phyloP scores from a whole-genome alignment of 2,888 invertebrate genomes.

The Drosophila prolongata region DNA sequence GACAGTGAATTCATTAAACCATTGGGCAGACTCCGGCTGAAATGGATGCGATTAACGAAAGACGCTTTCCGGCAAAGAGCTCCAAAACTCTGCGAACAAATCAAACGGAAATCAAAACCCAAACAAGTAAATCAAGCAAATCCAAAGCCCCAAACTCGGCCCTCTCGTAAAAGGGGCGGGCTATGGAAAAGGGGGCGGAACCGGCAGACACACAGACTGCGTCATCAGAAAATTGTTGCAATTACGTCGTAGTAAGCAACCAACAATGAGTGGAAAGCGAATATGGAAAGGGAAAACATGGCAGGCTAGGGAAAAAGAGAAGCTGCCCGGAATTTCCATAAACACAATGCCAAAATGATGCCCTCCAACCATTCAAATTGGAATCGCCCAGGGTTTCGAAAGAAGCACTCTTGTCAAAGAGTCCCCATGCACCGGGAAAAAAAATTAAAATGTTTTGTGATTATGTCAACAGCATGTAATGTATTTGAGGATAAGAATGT shows the following conservation, averaged over 20 bases:
- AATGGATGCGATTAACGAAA: conserved; percentile 43
- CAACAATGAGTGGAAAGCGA: conserved; percentile 40
- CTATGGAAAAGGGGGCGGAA: conserved; percentile 8
- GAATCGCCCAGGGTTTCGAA: conserved; percentile 6
- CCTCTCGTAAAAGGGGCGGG: background rate
- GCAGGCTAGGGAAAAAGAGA: conserved; percentile 1
- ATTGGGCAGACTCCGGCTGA: conserved; percentile 49
- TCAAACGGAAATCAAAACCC: conserved; percentile 59
- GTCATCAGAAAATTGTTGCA: conserved; percentile 71
- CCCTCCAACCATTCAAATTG: conserved; percentile 36
- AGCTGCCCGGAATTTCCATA: conserved; percentile 69
- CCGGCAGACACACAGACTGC: conserved; percentile 18
- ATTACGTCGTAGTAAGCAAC: conserved; percentile 63
- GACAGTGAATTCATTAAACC: conserved; percentile 62
- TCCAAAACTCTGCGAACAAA: conserved; percentile 20
- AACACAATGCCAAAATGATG: conserved; percentile 73
- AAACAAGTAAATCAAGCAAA: conserved; percentile 65
- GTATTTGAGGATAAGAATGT: too few relatives aligned
- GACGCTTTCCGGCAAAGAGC: conserved; percentile 36
- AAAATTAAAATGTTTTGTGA: background rate
- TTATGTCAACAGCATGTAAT: too few relatives aligned
- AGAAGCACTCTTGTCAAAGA: conserved; percentile 52
- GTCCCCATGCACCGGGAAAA: conserved; percentile 15
- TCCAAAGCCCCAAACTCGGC: conserved; percentile 6
- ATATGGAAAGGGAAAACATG: conserved; percentile 4